Base-by-base conservation (phyloP, 2,797 vertebrate species). In the Acomys russatus region DNA sequence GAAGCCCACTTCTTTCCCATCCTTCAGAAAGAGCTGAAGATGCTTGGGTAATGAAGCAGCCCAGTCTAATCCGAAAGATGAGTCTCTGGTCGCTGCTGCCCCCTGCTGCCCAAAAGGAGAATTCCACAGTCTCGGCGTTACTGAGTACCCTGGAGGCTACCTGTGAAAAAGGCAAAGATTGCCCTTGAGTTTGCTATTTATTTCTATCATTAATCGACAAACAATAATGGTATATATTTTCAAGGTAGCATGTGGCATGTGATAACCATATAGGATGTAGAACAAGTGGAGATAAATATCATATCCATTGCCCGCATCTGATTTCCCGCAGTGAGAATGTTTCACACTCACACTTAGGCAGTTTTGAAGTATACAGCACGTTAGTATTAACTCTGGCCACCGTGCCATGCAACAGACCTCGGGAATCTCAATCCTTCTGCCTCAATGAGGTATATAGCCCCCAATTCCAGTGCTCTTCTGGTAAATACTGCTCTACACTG, bases 21-120 rank as follows among this genome's bases (percentile, higher is more conserved):
- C 64, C 49, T 30, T 44, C 35, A 8, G 23, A 22, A 44, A 30
- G 64, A 7, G 51, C 15, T 6, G 33, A 93, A 25, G 68, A 14
- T 4, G 44, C 25, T 30, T 33, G 30, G 49, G 68, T 63, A 82
- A 38, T 17, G 22, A n/a, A 49, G n/a, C 30, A 44, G 17, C 66
- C 6, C 0, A 3, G 18, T 25, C 64, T 59, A 2, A 35, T 38
- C 15, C 0, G 0, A 35, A 51, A 44, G 20, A 25, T 6, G 56
- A 61, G 35, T 93, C 15, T 6, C 54, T 1, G n/a, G 95, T 91
- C 79, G 94, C 90, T 96, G 92, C 89, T 76, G 87, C 94, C 92
- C 96, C 66, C 97, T 95, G 11, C 76, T 68, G 96, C 22, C 85
- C 38, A 7, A 82, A 64, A 59, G 30, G 78, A 71, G 91, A 96